Evolutionary conservation across 2,888 invertebrate genomes (phyloP).

Genomic region (Siphonodentalium dalli): DNA sequence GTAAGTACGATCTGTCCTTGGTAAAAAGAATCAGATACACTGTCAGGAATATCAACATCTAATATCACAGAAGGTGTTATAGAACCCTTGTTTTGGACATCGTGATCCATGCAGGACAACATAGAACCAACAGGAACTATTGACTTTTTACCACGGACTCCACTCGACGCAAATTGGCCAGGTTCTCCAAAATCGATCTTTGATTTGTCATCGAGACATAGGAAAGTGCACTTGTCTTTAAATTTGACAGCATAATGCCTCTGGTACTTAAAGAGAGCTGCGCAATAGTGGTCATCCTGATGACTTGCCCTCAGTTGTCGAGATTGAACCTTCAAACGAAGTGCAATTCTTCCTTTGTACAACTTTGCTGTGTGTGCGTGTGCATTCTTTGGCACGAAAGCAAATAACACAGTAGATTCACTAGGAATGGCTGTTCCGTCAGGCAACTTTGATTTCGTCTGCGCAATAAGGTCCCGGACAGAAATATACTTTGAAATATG

Average conservation of each 20-base stretch:
- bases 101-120: too few species aligned
- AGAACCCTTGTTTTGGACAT: too few species aligned
- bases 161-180: too few species aligned
- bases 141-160: too few species aligned
- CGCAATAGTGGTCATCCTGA: constrained; percentile 28
- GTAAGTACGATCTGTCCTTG: too few species aligned
- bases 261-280: constrained; percentile 24
- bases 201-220: too few species aligned
- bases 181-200: too few species aligned
- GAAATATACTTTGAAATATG: constrained; percentile 27
- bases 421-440: constrained; percentile 23
- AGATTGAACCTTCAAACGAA: constrained; percentile 25
- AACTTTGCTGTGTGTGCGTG: constrained; percentile 21
- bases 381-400: constrained; percentile 26
- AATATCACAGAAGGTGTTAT: too few species aligned
- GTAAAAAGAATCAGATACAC: too few species aligned
- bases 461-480: constrained; percentile 20
- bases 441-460: constrained; percentile 19
- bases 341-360: constrained; percentile 18
- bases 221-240: constrained; percentile 1
- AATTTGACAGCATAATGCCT: constrained; percentile 14
- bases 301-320: constrained; percentile 22
- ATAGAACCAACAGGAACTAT: too few species aligned
- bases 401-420: constrained; percentile 26
- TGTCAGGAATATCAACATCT: too few species aligned